These are phyloP conservation scores for Tenthredo amoena DNA, from an alignment of 2,888 invertebrate genomes.

Conservation along the genomic window DNA sequence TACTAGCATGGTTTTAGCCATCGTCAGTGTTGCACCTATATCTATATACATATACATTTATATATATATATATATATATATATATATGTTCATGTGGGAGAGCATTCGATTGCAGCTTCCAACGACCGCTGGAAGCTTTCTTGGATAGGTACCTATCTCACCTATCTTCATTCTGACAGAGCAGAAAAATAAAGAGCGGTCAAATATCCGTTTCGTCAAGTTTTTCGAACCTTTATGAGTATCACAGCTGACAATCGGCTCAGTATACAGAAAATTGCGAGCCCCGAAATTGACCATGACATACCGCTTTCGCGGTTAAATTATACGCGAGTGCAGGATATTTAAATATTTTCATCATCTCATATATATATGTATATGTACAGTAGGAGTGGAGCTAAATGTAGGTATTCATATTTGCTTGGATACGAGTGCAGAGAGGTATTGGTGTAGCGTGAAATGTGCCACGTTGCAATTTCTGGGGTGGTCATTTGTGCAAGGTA, in stretches of 20 bases:
- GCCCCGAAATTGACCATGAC: neutral
- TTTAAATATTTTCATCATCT: neutral
- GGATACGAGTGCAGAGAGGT: neutral
- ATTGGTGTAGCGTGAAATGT: conserved; percentile 12
- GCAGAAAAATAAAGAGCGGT: neutral
- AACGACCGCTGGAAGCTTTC: neutral
- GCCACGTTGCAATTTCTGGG: neutral
- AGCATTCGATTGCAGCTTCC: conserved; percentile 12
- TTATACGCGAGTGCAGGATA: neutral
- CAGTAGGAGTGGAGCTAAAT: neutral
- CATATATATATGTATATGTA: neutral
- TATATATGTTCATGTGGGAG: neutral
- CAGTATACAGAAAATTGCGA: neutral
- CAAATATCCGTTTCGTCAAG: neutral
- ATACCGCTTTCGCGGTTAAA: neutral
- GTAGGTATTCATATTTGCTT: neutral
- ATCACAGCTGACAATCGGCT: neutral
- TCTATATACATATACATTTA: neutral
- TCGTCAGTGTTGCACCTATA: neutral
- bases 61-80: neutral
- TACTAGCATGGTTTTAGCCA: conserved; percentile 35
- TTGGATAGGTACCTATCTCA: neutral
- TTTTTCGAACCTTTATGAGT: neutral
- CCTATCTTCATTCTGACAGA: neutral
- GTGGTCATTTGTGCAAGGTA: neutral